Conservation (phyloP, 64 coral and sea anemone species). For the Stichodactyla mertensii region DNA sequence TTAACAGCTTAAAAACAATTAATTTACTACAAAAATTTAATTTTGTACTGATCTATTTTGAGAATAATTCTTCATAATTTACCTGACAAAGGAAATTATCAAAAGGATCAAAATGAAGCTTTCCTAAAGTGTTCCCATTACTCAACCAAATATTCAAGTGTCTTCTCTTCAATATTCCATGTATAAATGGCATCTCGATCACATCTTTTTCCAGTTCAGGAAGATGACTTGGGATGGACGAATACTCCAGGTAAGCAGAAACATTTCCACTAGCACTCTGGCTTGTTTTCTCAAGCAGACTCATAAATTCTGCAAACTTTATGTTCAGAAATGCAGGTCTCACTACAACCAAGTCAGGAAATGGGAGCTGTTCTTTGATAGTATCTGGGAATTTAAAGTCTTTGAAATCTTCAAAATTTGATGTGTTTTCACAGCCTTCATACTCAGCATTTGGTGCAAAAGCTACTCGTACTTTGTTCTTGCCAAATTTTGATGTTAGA, state of each 20-base stretch:
- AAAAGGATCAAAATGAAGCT: conserved; percentile 88
- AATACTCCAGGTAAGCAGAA: conserved; percentile 73
- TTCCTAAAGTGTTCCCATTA: conserved; percentile 77
- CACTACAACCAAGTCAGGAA: conserved; percentile 74
- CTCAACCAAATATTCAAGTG: conserved; percentile 82
- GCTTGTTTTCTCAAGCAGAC: conserved; percentile 12
- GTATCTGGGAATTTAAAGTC: conserved; percentile 47
- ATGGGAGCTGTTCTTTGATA: conserved; percentile 53
- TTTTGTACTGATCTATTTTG: too few relatives aligned
- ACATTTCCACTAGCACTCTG: conserved; percentile 15
- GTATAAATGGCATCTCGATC: conserved; percentile 43
- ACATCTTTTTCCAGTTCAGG: conserved; percentile 70
- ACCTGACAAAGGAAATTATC: conserved; percentile 85
- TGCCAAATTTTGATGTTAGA: conserved; percentile 48
- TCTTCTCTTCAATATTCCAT: conserved; percentile 52
- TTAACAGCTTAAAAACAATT: too few relatives aligned
- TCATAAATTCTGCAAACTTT: conserved; percentile 61
- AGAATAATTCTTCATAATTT: neutral
- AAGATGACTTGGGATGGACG: conserved; percentile 55
- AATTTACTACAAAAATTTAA: too few relatives aligned
- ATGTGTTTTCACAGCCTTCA: conserved; percentile 64
- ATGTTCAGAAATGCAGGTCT: conserved; percentile 66
- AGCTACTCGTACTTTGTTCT: conserved; percentile 52
- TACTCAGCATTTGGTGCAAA: conserved; percentile 65
- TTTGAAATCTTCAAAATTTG: conserved; percentile 56